Evolutionary conservation across 2,113 vertebrate genomes (phyloP), one percentile per base, ranked within the genome.

Genomic region (Panthera leo): DNA sequence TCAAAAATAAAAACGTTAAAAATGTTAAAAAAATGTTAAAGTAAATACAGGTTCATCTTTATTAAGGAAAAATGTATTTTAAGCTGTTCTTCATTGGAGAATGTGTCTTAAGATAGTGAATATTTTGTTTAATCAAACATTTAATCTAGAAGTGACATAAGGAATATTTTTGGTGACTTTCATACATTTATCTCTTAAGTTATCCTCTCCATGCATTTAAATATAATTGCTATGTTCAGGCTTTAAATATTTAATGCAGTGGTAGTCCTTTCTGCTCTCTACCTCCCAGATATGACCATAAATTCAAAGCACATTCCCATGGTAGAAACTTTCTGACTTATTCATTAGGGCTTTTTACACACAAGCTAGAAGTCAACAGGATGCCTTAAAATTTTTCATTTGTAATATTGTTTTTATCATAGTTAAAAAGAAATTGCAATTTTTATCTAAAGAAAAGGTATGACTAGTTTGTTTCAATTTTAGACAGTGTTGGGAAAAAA

Each of bases 81-180:
- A 91, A 89, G n/a, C 25, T 63, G 23, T 75, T 82, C 31, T 90
- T 93, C 23, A 25, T 71, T 73, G 25, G 53, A 93, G 21, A 89
- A 5, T 1, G 83, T 68, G 29, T 68, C 65, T 84, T 84, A 78
- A 45, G 75, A 79, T 19, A 88, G 1, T 48, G 23, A 34, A 67
- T 68, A 71, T 42, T 94, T 82, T 75, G 79, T 68, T 88, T 94
- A 82, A 65, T n/a, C 25, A 71, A 51, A 3, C 36, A 83, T 61
- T 78, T 93, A 89, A 84, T 95, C 55, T 86, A 82, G 27, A 92
- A 89, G 36, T 18, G 95, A 86, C 13, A 34, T 89, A 51, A 83
- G 87, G 11, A 76, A 29, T 34, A 82, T 5, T 93, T 73, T 85
- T 84, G 9, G 51, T 90, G 58, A 79, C 90, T 96, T 91, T 85